Evolutionary conservation across 2,797 vertebrate species (phyloP).

Genomic region (Balearica regulorum): DNA sequence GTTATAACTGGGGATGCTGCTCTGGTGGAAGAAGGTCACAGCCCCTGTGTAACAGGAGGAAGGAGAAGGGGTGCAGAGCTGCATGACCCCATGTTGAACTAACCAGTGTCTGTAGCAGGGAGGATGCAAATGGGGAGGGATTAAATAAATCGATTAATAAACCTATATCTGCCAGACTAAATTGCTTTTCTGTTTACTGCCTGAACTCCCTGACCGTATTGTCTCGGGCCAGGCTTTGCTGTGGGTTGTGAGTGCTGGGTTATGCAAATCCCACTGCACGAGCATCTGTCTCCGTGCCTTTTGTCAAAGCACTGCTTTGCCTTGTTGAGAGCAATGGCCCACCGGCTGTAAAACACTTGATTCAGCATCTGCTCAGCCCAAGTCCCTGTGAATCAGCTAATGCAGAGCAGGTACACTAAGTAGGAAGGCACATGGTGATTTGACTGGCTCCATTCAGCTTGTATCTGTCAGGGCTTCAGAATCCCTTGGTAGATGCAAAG

Average conservation of each 20-base stretch:
- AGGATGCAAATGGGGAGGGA: background rate
- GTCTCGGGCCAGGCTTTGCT: background rate
- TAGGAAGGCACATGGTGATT: background rate
- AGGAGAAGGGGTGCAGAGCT: background rate
- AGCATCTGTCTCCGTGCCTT: background rate
- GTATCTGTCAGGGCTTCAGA: background rate
- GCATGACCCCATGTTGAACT: background rate
- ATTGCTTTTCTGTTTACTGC: background rate
- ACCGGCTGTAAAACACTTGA: background rate
- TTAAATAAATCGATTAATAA: background rate
- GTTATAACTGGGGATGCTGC: background rate
- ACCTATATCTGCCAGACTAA: background rate
- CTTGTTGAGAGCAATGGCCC: rapidly evolving
- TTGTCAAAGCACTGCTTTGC: background rate
- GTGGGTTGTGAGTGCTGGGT: background rate
- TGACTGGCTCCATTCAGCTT: background rate
- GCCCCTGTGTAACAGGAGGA: background rate
- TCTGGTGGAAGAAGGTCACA: background rate
- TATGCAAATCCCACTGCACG: background rate
- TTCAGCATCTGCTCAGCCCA: background rate
- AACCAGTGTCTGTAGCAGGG: background rate
- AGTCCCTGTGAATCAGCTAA: background rate
- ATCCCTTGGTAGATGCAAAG: background rate
- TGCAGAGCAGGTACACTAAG: background rate
- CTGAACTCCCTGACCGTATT: background rate